Conservation (phyloP, 2,797 vertebrate species). For the Halcyon leucocephala region DNA sequence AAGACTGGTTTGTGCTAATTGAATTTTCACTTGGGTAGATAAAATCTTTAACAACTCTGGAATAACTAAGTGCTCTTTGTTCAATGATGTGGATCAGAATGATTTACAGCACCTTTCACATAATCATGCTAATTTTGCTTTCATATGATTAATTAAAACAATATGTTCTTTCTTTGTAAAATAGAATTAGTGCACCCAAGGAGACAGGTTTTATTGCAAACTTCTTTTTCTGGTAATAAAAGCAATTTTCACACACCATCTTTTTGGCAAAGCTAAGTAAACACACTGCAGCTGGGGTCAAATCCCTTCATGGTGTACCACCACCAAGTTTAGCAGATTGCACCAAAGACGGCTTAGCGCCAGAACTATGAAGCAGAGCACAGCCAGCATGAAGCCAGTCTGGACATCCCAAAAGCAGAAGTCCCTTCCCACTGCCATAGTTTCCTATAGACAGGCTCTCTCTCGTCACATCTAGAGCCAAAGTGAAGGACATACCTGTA, state of each 20-base stretch:
- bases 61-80: conserved; percentile 81
- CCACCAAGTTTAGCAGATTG: neutral
- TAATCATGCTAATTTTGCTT: conserved; percentile 83
- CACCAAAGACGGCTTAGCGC: neutral
- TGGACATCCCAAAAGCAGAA: neutral
- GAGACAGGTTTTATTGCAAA: conserved; percentile 75
- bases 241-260: conserved; percentile 45
- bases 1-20: conserved; percentile 79
- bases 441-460: neutral
- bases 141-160: conserved; percentile 86
- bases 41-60: conserved; percentile 84
- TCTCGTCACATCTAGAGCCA: neutral
- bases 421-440: neutral
- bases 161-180: conserved; percentile 79
- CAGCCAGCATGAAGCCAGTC: neutral
- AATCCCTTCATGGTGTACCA: neutral
- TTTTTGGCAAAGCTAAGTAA: conserved; percentile 53
- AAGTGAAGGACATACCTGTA: neutral
- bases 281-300: neutral
- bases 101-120: conserved; percentile 84
- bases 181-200: conserved; percentile 76
- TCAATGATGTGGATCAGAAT: conserved; percentile 78
- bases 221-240: conserved; percentile 70
- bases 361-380: neutral
- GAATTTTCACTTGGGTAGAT: conserved; percentile 85